phyloP scores from a whole-genome alignment of 2,888 invertebrate species.

The Rhagonycha lutea region DNA sequence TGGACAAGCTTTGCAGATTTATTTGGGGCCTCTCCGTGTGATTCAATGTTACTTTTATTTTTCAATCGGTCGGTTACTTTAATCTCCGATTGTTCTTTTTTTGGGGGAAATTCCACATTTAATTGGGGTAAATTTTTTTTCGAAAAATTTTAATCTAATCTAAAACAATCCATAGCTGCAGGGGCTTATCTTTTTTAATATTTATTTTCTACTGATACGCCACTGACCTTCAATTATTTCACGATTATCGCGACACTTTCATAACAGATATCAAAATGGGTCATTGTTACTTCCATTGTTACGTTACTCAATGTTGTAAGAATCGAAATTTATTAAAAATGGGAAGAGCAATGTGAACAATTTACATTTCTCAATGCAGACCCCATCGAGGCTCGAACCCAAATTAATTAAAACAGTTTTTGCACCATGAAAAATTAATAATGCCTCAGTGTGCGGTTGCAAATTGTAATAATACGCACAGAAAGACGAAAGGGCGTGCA shows the following conservation, averaged over 20 bases:
- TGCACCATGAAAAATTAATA: conserved; percentile 9
- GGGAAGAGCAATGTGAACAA: background rate
- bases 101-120: background rate
- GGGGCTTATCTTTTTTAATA: background rate
- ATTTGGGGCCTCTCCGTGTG: background rate
- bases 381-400: background rate
- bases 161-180: background rate
- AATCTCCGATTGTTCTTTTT: background rate
- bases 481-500: conserved; percentile 60
- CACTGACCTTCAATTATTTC: conserved; percentile 2
- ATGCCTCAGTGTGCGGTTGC: conserved; percentile 65
- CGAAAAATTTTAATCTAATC: background rate
- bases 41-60: background rate
- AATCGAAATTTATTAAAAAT: background rate
- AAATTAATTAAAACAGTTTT: background rate
- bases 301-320: background rate
- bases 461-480: conserved; percentile 62
- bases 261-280: conserved; percentile 12
- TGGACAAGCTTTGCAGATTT: background rate
- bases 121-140: background rate
- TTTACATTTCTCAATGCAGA: background rate
- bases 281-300: conserved; percentile 11
- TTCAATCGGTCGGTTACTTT: background rate
- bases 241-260: background rate
- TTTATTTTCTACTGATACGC: background rate